Evolutionary conservation across 2,113 vertebrate species (phyloP), one percentile per base, ranked within the genome.

Genomic region (Ophthalmolycus amberensis): DNA sequence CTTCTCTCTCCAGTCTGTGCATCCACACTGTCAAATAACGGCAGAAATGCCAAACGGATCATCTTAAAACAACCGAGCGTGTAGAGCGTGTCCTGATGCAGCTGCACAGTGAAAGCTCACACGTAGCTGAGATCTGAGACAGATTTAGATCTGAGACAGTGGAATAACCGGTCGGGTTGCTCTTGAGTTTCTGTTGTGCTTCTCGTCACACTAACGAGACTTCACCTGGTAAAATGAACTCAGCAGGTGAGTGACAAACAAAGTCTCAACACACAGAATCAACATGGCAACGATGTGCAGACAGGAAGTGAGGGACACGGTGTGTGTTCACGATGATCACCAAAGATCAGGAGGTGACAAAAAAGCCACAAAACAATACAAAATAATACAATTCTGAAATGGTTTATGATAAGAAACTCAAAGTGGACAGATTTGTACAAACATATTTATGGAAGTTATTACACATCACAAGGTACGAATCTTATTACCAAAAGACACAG

Each of bases 181-280:
- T 90, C 89, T 79, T 15, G 20, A 79, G 73, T 87, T 88, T 91
- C 84, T 74, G 70, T 86, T 44, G 20, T 22, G 14, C 15, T 22
- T 7, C 14, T 64, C 5, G 0, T 68, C 15, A 40, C 74, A 29
- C 9, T 5, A 52, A 9, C 9, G 58, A 10, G 12, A 7, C 37
- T 56, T 70, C 11, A 56, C 5, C 32, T 82, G 58, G 22, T 42
- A 63, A 73, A 40, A 75, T 32, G 0, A 1, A 0, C 22, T 37
- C 29, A 8, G 67, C 12, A 77, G 42, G 6, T 29, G 48, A 76
- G 59, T 6, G 11, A 8, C 48, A 2, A 22, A 75, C 16, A 65
- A 69, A 75, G 38, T 15, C 59, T 40, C 11, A 59, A 77, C 54
- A 64, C 40, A 59, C 3, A 20, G 5, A 56, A 56, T 25, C 44